A percentile compares a stretch with the other conserved stretches of the same genome.
phyloP scores from a whole-genome alignment of 2,888 invertebrate genomes.

The Sepiola atlantica region DNA sequence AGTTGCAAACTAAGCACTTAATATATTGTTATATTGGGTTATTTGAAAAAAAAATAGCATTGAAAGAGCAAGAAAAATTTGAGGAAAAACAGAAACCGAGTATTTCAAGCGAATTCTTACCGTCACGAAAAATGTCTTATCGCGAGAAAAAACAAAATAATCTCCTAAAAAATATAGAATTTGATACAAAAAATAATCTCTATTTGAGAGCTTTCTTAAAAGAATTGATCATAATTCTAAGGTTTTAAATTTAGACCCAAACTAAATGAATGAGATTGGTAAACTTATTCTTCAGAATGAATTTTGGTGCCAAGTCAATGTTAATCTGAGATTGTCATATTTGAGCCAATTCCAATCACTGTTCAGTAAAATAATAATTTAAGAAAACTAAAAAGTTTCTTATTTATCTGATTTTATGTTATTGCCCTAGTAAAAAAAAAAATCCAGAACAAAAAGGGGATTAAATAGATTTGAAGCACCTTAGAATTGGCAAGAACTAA shows the following conservation, averaged over 20 bases:
- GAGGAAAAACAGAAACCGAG: not conserved
- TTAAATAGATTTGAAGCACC: no score
- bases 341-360: no score
- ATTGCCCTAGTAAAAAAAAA: no score
- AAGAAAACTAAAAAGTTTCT: no score
- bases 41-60: not conserved
- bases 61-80: not conserved
- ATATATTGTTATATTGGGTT: not conserved
- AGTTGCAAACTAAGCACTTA: not conserved
- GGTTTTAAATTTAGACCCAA: not conserved
- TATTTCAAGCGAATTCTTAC: not conserved
- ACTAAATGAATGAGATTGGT: not conserved
- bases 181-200: not conserved
- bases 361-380: no score
- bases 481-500: no score
- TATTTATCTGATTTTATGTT: no score
- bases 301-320: not conserved
- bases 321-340: no score
- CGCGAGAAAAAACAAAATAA: not conserved
- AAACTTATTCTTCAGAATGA: not conserved
- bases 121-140: slow-evolving; percentile 9
- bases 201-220: not conserved
- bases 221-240: not conserved
- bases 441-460: no score
- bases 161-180: slow-evolving; percentile 22